Evolutionary conservation across 2,113 vertebrate genomes (phyloP).

Genomic region (Manacus vitellinus): DNA sequence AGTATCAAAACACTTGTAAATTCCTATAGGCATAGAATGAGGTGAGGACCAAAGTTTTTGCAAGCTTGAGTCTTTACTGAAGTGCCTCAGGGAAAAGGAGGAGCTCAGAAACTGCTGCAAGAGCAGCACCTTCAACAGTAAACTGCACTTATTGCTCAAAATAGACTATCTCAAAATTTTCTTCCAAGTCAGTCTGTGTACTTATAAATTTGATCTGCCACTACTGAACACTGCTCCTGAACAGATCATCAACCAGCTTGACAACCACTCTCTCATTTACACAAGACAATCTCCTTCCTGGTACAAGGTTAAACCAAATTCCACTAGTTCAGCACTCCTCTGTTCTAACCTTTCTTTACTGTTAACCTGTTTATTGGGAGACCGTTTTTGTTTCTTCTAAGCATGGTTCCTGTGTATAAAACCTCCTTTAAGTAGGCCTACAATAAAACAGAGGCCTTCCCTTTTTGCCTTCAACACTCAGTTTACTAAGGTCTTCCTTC

Average conservation of each 20-base stretch:
- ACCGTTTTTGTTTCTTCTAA: neutral
- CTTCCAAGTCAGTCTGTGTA: neutral
- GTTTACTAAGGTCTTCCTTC: neutral
- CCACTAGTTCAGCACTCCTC: neutral
- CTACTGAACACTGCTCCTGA: neutral
- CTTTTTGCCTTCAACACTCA: neutral
- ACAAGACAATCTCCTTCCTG: neutral
- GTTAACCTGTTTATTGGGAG: neutral
- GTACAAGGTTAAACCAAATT: neutral
- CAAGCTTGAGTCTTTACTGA: neutral
- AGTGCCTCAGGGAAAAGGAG: neutral
- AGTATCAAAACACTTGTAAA: neutral
- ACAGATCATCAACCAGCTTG: neutral
- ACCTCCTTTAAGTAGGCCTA: neutral
- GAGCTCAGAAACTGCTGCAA: neutral
- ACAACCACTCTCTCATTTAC: neutral
- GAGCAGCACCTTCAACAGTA: neutral
- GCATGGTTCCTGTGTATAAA: neutral
- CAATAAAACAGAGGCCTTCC: neutral
- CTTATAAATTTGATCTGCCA: neutral
- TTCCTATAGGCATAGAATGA: neutral
- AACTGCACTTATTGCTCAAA: neutral
- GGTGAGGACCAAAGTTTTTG: neutral
- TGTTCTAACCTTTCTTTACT: neutral
- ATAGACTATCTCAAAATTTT: neutral